Evolutionary conservation across 2,888 invertebrate species (phyloP).

Genomic region (Philonicus albiceps): DNA sequence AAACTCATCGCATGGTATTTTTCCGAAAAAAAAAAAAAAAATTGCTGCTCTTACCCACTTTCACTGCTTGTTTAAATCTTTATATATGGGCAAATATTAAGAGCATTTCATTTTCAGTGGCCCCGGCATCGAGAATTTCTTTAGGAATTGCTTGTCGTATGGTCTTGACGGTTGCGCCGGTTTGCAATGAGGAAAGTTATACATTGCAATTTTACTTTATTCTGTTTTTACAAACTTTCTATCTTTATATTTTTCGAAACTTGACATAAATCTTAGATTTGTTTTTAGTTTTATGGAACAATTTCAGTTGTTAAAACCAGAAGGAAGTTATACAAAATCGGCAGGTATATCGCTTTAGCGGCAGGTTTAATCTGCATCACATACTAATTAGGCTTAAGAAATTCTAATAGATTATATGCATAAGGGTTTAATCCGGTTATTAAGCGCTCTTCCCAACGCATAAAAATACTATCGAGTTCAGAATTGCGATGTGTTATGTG

Average conservation of each 20-base stretch:
- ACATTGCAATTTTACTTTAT: neutral
- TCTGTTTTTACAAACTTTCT: neutral
- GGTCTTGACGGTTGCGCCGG: constrained; percentile 18
- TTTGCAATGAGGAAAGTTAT: neutral
- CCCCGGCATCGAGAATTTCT: neutral
- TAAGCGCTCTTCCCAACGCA: neutral
- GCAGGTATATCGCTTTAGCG: neutral
- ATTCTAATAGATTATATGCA: neutral
- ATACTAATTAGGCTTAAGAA: neutral
- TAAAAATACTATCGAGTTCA: neutral
- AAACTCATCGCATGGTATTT: neutral
- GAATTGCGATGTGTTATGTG: neutral
- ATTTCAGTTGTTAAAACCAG: neutral
- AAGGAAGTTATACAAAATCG: neutral
- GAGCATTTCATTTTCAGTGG: neutral
- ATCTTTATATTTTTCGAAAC: neutral
- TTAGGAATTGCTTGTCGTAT: neutral
- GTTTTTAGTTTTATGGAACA: neutral
- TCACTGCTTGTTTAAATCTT: constrained; percentile 12
- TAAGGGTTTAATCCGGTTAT: constrained; percentile 9
- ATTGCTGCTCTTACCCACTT: constrained; percentile 27
- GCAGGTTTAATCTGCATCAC: neutral
- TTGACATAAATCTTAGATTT: neutral
- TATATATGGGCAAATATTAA: neutral
- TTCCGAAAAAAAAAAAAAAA: too few species aligned